Conservation (phyloP, 1,140 invertebrate genomes). For the Caerostris extrusa region DNA sequence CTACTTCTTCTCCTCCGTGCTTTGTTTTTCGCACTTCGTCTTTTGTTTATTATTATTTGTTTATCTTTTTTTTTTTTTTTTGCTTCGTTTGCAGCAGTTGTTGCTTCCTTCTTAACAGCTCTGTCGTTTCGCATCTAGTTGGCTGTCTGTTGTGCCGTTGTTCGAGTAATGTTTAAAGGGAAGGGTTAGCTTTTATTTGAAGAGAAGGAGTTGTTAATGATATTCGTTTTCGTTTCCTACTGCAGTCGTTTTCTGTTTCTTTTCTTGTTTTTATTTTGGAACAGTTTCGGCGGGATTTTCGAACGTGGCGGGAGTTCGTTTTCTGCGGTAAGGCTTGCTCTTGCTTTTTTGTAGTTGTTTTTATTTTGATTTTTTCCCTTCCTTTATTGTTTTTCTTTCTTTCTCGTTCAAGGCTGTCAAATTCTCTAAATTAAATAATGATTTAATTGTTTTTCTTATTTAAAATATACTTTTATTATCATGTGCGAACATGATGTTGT, state of each 20-base stretch:
- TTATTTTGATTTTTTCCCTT: not conserved
- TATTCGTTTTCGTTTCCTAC: not conserved
- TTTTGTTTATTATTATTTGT: not conserved
- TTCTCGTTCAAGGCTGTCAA: too few relatives aligned
- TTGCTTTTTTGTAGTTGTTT: not conserved
- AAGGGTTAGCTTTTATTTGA: constrained; percentile 14
- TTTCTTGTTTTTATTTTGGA: not conserved
- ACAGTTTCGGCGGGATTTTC: constrained; percentile 30
- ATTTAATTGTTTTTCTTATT: too few relatives aligned
- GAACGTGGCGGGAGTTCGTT: not conserved
- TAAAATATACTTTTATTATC: too few relatives aligned
- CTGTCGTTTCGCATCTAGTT: constrained; percentile 1
- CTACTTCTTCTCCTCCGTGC: not conserved
- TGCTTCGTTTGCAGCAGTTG: too few relatives aligned
- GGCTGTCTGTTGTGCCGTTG: not conserved
- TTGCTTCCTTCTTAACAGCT: not conserved
- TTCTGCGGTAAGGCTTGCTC: constrained; percentile 3
- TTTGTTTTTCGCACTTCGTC: constrained; percentile 9
- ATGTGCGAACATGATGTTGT: too few relatives aligned
- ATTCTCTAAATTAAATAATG: too few relatives aligned
- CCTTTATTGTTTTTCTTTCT: too few relatives aligned
- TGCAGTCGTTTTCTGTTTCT: not conserved
- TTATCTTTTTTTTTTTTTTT: not conserved
- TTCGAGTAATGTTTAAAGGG: not conserved
- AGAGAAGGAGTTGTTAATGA: not conserved